phyloP scores from a whole-genome alignment of 2,113 vertebrate genomes.

The Uria aalge region DNA sequence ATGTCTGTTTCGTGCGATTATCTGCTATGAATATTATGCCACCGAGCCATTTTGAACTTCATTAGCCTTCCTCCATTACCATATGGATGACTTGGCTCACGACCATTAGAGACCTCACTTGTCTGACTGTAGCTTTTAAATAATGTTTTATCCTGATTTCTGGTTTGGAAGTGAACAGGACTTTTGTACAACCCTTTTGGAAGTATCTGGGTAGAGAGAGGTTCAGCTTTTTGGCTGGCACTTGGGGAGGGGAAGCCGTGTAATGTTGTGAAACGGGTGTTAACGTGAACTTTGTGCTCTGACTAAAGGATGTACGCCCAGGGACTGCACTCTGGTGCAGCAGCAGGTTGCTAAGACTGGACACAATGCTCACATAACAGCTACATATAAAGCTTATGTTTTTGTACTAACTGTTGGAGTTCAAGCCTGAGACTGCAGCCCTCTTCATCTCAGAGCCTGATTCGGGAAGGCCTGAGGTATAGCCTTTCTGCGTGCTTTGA shows the following conservation, averaged over 20 bases:
- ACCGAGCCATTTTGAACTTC: conserved; percentile 25
- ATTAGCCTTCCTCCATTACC: background rate
- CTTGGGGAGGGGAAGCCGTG: background rate
- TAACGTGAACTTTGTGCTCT: background rate
- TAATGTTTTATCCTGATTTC: background rate
- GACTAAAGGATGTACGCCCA: background rate
- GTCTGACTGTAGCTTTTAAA: conserved; percentile 1
- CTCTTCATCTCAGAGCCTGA: background rate
- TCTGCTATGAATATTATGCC: background rate
- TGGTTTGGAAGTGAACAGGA: background rate
- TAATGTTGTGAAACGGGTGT: background rate
- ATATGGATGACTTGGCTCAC: background rate
- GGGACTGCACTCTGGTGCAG: background rate
- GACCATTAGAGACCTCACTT: background rate
- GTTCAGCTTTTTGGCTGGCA: background rate
- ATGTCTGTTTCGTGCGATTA: background rate
- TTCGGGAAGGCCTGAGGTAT: accelerated
- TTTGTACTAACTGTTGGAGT: background rate
- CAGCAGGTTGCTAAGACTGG: background rate
- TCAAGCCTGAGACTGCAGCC: background rate
- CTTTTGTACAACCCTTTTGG: background rate
- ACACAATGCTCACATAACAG: background rate
- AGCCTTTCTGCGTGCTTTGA: background rate
- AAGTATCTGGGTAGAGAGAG: background rate
- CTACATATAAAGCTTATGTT: background rate